These are phyloP conservation scores for Todiramphus saurophagus DNA, from an alignment of 2,113 vertebrate genomes.

Conservation along the genomic window DNA sequence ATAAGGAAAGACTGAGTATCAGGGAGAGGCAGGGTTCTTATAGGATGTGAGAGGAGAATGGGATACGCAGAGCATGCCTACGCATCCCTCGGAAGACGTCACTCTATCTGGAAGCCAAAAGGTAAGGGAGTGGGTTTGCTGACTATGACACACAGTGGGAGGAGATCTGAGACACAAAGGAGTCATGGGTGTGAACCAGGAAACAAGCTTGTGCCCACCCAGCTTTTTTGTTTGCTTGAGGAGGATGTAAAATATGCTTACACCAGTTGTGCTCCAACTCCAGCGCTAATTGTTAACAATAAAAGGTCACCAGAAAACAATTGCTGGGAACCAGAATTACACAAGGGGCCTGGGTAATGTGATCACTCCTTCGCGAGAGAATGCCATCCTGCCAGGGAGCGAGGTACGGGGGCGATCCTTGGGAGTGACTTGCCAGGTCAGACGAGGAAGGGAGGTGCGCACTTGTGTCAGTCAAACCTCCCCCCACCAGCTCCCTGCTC, in stretches of 20 bases:
- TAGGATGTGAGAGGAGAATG: constrained; percentile 33
- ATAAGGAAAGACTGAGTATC: constrained; percentile 29
- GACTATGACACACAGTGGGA: constrained; percentile 60
- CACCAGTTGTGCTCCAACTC: constrained; percentile 44
- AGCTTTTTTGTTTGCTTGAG: constrained; percentile 68
- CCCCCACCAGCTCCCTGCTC: not conserved
- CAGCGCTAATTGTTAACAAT: constrained; percentile 59
- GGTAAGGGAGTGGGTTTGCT: constrained; percentile 71
- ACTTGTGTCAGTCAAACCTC: not conserved
- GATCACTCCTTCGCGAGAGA: not conserved
- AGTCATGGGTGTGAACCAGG: constrained; percentile 70
- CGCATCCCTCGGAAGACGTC: constrained; percentile 49
- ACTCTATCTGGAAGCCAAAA: constrained; percentile 56
- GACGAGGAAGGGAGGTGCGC: not conserved
- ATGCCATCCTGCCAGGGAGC: not conserved
- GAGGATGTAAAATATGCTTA: constrained; percentile 71
- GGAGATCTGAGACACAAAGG: constrained; percentile 65
- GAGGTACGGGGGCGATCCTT: not conserved
- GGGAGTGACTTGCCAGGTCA: not conserved
- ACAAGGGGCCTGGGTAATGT: constrained; percentile 28
- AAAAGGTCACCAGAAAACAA: constrained; percentile 71
- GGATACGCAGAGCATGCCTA: constrained; percentile 23
- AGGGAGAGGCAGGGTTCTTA: constrained; percentile 39
- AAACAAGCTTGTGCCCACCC: constrained; percentile 62
- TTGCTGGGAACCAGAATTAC: constrained; percentile 63